Percentiles rank a stretch among this genome's conserved stretches.
Conservation (phyloP, 2,113 vertebrate genomes). For the Coturnix japonica region DNA sequence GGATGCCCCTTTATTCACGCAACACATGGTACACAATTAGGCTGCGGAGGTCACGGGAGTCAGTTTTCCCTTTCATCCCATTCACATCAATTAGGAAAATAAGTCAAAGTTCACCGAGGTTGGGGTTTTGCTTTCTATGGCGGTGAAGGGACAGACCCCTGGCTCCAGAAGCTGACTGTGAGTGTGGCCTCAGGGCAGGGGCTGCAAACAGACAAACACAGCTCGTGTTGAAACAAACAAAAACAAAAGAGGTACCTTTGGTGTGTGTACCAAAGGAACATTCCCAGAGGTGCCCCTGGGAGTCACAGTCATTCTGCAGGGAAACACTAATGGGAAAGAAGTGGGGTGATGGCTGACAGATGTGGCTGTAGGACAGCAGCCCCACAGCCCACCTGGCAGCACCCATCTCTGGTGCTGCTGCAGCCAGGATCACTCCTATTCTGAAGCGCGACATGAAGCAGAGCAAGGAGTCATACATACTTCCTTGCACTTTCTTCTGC, state of each 20-base stretch:
- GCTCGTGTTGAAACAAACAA: neutral
- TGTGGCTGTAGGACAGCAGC: neutral
- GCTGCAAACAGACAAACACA: neutral
- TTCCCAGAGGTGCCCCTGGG: neutral
- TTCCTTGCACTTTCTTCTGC: neutral
- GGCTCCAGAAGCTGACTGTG: neutral
- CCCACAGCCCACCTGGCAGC: neutral
- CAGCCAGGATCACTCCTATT: fast-evolving
- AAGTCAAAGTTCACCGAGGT: neutral
- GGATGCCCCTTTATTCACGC: neutral
- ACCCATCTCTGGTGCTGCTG: neutral
- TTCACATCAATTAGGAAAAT: conserved; percentile 33
- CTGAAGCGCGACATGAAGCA: neutral
- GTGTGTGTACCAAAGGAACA: neutral
- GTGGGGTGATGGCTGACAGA: neutral
- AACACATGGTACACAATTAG: conserved; percentile 22
- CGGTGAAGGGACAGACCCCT: neutral
- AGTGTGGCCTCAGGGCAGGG: fast-evolving
- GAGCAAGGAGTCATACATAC: neutral
- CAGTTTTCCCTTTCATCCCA: conserved; percentile 31
- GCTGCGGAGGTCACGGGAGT: neutral
- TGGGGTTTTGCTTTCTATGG: neutral
- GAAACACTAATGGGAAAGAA: neutral
- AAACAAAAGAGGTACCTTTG: neutral
- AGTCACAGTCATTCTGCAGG: neutral